These are phyloP conservation scores for Microplitis mediator DNA, from an alignment of 1,140 invertebrate genomes.

Conservation along the genomic window DNA sequence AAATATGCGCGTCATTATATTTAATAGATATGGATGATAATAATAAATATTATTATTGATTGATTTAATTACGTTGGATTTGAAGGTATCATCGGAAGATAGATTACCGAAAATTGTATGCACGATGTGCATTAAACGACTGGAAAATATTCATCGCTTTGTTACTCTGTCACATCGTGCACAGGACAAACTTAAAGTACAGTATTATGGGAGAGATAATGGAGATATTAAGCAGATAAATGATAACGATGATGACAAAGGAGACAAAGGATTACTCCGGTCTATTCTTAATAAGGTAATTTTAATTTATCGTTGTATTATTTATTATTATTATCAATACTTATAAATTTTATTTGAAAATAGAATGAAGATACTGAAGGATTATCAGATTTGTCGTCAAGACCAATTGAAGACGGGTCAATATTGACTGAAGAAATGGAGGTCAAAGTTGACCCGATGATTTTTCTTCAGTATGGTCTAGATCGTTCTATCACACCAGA, in stretches of 20 bases:
- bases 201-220: conserved; percentile 42
- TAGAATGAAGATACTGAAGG: too few relatives aligned
- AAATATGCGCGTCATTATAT: too few relatives aligned
- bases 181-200: conserved; percentile 62
- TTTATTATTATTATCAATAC: neutral
- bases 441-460: conserved; percentile 68
- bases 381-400: neutral
- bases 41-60: neutral
- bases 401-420: conserved; percentile 37
- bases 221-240: conserved; percentile 34
- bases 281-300: conserved; percentile 15
- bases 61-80: neutral
- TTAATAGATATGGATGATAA: too few relatives aligned
- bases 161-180: conserved; percentile 65
- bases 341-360: neutral
- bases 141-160: conserved; percentile 65
- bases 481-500: conserved; percentile 43
- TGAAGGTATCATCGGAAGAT: conserved; percentile 63
- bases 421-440: conserved; percentile 64
- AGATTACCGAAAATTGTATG: conserved; percentile 67
- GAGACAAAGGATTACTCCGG: conserved; percentile 22
- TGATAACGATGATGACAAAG: conserved; percentile 39
- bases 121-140: conserved; percentile 60
- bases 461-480: conserved; percentile 63
- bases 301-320: neutral